These are phyloP conservation scores for Chymomyza caudatula DNA, from an alignment of 2,888 invertebrate genomes.

Conservation along the genomic window DNA sequence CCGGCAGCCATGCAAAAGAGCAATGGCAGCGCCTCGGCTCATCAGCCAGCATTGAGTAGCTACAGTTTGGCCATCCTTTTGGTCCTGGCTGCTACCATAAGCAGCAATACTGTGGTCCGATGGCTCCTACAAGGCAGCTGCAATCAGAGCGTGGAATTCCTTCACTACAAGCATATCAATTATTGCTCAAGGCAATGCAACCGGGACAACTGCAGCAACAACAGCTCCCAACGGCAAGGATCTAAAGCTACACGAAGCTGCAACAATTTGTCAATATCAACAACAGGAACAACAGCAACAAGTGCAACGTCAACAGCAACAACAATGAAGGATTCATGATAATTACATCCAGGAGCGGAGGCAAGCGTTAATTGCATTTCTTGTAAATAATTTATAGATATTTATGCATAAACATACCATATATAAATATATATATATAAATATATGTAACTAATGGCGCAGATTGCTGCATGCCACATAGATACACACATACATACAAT, in stretches of 20 bases:
- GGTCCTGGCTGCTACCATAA: slow-evolving; percentile 43
- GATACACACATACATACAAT: background rate
- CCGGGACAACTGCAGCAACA: slow-evolving; percentile 8
- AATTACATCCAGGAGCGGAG: too few species aligned
- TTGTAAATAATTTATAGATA: slow-evolving; percentile 42
- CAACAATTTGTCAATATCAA: background rate
- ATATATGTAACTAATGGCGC: background rate
- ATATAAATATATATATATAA: slow-evolving; percentile 30
- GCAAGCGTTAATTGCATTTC: slow-evolving; percentile 3
- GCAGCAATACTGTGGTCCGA: slow-evolving; percentile 52
- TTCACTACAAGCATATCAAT: slow-evolving; percentile 59
- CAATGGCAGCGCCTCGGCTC: slow-evolving; percentile 27
- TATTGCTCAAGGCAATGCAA: slow-evolving; percentile 44
- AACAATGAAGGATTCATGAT: slow-evolving; percentile 43
- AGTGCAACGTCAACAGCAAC: slow-evolving; percentile 7
- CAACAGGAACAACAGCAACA: slow-evolving; percentile 5
- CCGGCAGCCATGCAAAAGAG: slow-evolving; percentile 77
- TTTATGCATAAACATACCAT: slow-evolving; percentile 28
- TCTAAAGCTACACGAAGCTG: background rate
- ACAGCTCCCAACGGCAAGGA: too few species aligned
- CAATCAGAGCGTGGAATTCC: background rate
- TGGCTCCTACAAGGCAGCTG: slow-evolving; percentile 31
- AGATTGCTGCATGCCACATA: too few species aligned
- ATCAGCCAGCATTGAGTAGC: background rate
- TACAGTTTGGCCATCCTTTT: slow-evolving; percentile 36